A percentile compares a stretch with the other conserved stretches of the same genome.
These are phyloP conservation scores for Ditylenchus dipsaci DNA, from an alignment of 1,140 invertebrate species.

Conservation along the genomic window DNA sequence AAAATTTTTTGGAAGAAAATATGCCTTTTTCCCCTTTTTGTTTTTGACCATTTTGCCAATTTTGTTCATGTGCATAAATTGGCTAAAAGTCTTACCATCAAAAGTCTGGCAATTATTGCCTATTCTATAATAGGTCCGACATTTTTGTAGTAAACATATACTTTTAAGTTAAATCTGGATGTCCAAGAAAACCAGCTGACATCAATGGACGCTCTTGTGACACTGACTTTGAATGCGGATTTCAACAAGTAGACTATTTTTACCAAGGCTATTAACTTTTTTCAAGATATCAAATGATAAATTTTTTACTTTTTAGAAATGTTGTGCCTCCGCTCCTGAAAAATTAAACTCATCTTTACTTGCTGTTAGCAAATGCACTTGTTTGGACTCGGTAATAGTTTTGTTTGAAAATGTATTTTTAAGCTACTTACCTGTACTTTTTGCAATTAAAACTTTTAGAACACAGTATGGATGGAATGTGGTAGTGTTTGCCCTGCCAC, in stretches of 20 bases:
- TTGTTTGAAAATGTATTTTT: background rate
- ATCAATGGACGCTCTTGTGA: conserved; percentile 14
- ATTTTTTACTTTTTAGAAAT: conserved; percentile 10
- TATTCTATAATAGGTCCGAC: background rate
- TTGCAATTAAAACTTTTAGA: background rate
- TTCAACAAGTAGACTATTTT: conserved; percentile 7
- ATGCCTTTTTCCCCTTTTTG: too few relatives aligned
- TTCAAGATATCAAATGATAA: too few relatives aligned
- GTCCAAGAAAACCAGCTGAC: conserved; percentile 11
- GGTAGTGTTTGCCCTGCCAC: conserved; percentile 6
- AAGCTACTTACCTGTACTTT: background rate
- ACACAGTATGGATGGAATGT: conserved; percentile 11
- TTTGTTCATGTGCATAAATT: too few relatives aligned
- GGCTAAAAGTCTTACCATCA: too few relatives aligned
- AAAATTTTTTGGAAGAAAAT: too few relatives aligned
- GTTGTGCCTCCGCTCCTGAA: conserved; percentile 4
- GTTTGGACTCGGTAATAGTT: conserved; percentile 1
- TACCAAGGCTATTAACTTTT: background rate
- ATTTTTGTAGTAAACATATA: background rate
- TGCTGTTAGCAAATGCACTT: conserved; percentile 8
- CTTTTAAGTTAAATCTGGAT: background rate
- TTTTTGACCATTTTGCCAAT: too few relatives aligned
- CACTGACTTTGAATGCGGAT: conserved; percentile 17
- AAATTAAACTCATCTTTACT: background rate
- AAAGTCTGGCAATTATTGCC: background rate